phyloP scores from a whole-genome alignment of 1,140 invertebrate species.

The Holotrichia oblita region DNA sequence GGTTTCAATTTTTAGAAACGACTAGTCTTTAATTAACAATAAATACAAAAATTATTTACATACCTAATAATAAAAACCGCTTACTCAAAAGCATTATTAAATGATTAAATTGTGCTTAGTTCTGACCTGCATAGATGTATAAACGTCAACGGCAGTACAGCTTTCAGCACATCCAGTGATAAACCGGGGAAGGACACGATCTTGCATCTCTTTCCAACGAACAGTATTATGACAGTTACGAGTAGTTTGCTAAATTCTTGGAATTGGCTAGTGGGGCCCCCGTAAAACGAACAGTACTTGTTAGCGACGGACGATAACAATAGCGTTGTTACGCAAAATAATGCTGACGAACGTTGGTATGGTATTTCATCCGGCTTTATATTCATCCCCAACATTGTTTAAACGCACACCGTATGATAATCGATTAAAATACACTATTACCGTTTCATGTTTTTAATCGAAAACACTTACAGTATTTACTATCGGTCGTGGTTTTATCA shows the following conservation, averaged over 20 bases:
- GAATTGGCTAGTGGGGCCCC: conserved; percentile 8
- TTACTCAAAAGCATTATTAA: too few species aligned
- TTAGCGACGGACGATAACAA: not conserved
- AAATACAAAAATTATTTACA: too few species aligned
- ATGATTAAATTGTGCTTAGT: not conserved
- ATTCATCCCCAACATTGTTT: not conserved
- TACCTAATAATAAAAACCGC: too few species aligned
- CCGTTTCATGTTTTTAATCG: not conserved
- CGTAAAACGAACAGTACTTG: conserved; percentile 11
- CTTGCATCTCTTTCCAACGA: conserved; percentile 73
- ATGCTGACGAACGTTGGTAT: not conserved
- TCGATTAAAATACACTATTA: not conserved
- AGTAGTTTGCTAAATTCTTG: not conserved
- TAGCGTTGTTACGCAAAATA: not conserved
- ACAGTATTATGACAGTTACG: conserved; percentile 87
- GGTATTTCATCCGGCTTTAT: not conserved
- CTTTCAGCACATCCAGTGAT: conserved; percentile 70
- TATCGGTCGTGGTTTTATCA: not conserved
- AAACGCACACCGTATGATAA: not conserved
- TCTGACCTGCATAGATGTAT: conserved; percentile 90
- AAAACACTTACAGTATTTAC: not conserved
- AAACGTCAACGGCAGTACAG: conserved; percentile 94
- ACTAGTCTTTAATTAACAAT: too few species aligned
- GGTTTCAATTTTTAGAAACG: too few species aligned
- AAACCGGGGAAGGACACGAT: conserved; percentile 83